Conservation (phyloP, 1,140 invertebrate species). For the Sycobia sp. region DNA sequence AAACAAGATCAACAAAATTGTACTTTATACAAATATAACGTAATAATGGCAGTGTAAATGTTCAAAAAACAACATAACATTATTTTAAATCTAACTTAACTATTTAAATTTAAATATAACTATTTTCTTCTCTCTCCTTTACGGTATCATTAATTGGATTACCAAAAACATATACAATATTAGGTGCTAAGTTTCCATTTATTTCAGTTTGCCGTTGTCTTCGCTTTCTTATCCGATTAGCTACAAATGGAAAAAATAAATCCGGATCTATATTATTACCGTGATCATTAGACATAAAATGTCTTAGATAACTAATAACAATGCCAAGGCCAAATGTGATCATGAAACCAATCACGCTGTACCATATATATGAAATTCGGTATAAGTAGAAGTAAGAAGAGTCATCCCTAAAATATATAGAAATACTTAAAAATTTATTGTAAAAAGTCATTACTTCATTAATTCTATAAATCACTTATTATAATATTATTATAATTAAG, state of each 20-base stretch:
- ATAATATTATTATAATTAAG: slow-evolving; percentile 5
- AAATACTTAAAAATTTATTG: neutral
- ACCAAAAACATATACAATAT: slow-evolving; percentile 15
- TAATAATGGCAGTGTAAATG: no score
- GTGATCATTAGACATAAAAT: neutral
- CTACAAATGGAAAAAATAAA: slow-evolving; percentile 36
- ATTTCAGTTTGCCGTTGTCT: slow-evolving; percentile 13
- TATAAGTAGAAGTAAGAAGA: slow-evolving; percentile 61
- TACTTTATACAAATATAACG: no score
- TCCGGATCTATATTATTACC: slow-evolving; percentile 33
- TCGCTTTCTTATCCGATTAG: slow-evolving; percentile 21
- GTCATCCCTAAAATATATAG: slow-evolving; percentile 36
- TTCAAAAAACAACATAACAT: no score
- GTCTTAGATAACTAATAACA: slow-evolving; percentile 50
- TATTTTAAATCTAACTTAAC: no score
- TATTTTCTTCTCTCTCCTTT: slow-evolving; percentile 12
- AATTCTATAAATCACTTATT: no score
- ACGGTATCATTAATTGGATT: neutral
- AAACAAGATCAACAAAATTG: no score
- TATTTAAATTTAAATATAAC: slow-evolving; percentile 6
- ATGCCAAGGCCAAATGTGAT: slow-evolving; percentile 71
- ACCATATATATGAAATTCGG: slow-evolving; percentile 88
- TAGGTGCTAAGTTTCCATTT: slow-evolving; percentile 9
- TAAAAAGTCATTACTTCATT: neutral
- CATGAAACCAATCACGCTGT: slow-evolving; percentile 72